phyloP scores from a whole-genome alignment of 1,140 invertebrate genomes.

The Mesaphorura yosii region DNA sequence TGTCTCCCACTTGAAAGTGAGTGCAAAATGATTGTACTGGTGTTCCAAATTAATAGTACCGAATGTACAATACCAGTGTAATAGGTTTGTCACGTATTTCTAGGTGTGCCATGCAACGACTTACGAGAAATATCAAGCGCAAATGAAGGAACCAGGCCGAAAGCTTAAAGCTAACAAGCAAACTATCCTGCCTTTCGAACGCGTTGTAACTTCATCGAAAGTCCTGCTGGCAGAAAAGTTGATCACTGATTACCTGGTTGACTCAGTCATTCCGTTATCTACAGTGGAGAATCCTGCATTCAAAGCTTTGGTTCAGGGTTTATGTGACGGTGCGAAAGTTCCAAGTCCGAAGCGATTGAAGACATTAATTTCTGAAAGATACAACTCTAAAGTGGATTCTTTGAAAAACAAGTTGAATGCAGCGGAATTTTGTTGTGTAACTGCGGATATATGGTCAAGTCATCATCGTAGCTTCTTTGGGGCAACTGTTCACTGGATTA shows the following conservation, averaged over 20 bases:
- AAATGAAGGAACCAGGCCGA: background rate
- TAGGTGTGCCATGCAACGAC: background rate
- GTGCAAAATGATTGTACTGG: background rate
- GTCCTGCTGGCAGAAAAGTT: background rate
- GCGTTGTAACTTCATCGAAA: background rate
- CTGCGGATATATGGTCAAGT: constrained; percentile 1
- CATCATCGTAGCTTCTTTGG: background rate
- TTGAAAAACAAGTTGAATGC: background rate
- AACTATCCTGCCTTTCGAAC: background rate
- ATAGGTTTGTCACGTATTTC: background rate
- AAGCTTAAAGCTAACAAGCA: background rate
- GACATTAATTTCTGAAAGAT: background rate
- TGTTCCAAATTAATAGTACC: background rate
- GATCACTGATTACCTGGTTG: background rate
- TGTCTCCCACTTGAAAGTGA: background rate
- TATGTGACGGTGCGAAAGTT: background rate
- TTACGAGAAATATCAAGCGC: background rate
- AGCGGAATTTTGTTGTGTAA: background rate
- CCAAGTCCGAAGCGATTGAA: background rate
- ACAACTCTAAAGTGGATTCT: background rate
- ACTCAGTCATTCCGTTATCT: background rate
- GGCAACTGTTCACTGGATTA: background rate
- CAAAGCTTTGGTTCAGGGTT: background rate
- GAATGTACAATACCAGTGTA: background rate
- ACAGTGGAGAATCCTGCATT: background rate